Base-by-base conservation (phyloP, 2,888 invertebrate species). In the Toxonevra muliebris region DNA sequence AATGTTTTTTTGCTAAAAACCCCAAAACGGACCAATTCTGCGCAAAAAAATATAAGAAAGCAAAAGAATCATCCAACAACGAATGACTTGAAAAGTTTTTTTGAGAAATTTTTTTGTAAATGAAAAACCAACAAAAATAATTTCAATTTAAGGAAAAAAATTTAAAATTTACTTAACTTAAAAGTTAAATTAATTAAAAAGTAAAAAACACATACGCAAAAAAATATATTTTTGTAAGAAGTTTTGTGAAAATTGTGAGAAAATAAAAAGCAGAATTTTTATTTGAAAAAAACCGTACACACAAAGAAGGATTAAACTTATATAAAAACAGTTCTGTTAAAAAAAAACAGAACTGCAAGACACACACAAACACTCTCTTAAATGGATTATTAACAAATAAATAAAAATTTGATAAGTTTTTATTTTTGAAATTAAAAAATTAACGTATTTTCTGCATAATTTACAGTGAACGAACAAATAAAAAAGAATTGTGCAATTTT, bases 361-460 rank as follows among this genome's bases (percentile, higher is more conserved):
- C 54, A 17, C 12, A 45, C 9, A 61, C 45, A 68, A 8, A 48
- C 48, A 48, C 48, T 10, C 11, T 5, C 48, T 15, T 13, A 13
- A 13, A 69, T 52, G 52, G 60, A 58, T 59, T 62, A 62, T 42
- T 17, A 48, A 60, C 41, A 50, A 48, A 68, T n/a, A 50, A 62
- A 55, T n/a, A 40, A 52, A n/a, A 48, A 48, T 48, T 48, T n/a
- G 5, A 48, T 11, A 48, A 48, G 30, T 30, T 30, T 30, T 30
- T 30, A 30, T 30, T 4, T 30, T 30, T 7, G 11, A 48, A 48
- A 10, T 48, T 15, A 48, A 4, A 48, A 48, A 48, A 48, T 10
- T 4, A 48, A 61, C 61, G 3, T 17, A 45, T 19, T 11, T 45
- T 12, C 45, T 30, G 2, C 30, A 42, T 17, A 61, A 20, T 52